Percentiles rank a stretch among this genome's conserved stretches.
These are phyloP conservation scores for Clupea harengus DNA, from an alignment of 2,113 vertebrate species.

Conservation along the genomic window DNA sequence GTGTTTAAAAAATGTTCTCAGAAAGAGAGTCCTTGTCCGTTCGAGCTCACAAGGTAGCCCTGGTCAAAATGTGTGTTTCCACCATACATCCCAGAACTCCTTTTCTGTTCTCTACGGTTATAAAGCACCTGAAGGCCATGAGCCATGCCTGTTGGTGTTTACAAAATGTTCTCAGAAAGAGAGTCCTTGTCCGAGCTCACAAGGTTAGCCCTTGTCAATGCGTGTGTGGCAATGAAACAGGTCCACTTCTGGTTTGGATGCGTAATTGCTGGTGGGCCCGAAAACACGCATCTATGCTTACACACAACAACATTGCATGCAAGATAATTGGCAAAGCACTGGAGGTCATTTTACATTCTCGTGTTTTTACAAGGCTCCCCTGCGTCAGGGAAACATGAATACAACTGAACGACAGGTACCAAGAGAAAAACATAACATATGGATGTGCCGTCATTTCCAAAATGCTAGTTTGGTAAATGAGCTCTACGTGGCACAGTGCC, in stretches of 20 bases:
- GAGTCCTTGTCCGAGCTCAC: not conserved
- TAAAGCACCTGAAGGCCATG: too few relatives aligned
- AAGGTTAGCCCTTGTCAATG: not conserved
- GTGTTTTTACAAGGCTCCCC: constrained; percentile 20
- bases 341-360: not conserved
- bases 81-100: too few relatives aligned
- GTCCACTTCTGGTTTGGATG: not conserved
- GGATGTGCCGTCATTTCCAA: not conserved
- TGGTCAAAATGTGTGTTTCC: not conserved
- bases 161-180: not conserved
- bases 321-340: not conserved
- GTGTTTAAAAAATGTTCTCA: not conserved
- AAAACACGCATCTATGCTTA: not conserved
- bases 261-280: not conserved
- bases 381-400: not conserved
- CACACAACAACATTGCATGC: not conserved
- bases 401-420: not conserved
- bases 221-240: not conserved
- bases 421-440: not conserved
- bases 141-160: not conserved
- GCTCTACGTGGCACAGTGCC: not conserved
- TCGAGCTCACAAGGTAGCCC: not conserved
- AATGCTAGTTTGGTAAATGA: not conserved
- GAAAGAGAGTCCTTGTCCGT: not conserved
- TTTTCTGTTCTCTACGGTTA: not conserved